Conservation (phyloP, 2,113 vertebrate species). For the Protobothrops flavoviridis region DNA sequence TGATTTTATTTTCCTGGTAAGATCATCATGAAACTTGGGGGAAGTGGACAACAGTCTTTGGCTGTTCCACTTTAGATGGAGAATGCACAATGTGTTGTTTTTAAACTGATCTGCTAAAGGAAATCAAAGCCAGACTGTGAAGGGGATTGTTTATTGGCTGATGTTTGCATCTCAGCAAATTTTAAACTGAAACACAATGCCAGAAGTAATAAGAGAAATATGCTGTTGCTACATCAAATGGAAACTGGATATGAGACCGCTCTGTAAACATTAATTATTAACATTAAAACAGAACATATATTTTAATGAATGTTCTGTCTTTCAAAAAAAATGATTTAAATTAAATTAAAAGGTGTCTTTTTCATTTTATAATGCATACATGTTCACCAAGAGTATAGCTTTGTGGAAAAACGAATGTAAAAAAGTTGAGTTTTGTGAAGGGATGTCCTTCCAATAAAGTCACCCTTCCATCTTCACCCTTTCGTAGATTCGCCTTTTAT, state of each 20-base stretch:
- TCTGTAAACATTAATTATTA: not conserved
- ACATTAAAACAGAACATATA: not conserved
- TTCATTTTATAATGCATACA: not conserved
- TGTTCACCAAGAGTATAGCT: not conserved
- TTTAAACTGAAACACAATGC: not conserved
- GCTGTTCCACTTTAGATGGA: not conserved
- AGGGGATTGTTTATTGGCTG: not conserved
- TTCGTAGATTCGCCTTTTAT: not conserved
- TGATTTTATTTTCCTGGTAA: not conserved
- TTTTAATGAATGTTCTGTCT: not conserved
- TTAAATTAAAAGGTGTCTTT: not conserved
- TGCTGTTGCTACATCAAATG: not conserved
- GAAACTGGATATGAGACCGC: not conserved
- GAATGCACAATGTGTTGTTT: not conserved
- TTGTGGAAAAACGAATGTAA: not conserved
- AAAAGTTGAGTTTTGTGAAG: not conserved
- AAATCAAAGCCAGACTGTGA: not conserved
- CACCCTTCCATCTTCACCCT: not conserved
- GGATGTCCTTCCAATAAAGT: not conserved
- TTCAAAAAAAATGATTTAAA: not conserved
- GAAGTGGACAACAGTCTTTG: not conserved
- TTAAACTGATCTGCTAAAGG: slow-evolving; percentile 1
- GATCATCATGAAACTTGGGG: not conserved
- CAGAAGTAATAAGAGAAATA: not conserved
- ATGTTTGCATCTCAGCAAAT: not conserved